These are phyloP conservation scores for Syrrhaptes paradoxus DNA, from an alignment of 2,113 vertebrate genomes.

Conservation along the genomic window DNA sequence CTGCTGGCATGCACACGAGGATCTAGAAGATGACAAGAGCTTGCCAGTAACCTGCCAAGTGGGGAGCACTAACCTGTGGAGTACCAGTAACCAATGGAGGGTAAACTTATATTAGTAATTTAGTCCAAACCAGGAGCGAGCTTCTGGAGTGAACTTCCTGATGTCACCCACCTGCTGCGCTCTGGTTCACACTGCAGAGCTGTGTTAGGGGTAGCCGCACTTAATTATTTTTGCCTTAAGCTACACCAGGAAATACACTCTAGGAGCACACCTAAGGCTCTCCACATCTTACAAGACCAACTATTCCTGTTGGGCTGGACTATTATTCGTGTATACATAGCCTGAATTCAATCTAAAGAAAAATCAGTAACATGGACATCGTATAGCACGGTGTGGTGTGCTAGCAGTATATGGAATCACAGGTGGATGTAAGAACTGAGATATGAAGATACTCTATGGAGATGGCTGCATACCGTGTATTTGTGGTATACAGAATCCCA, in stretches of 20 bases:
- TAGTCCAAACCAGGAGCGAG: background rate
- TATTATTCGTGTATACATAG: background rate
- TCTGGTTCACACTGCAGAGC: background rate
- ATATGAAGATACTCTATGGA: background rate
- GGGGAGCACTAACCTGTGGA: background rate
- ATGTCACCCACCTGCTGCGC: background rate
- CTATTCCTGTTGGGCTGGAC: background rate
- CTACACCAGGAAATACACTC: background rate
- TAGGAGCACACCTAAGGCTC: background rate
- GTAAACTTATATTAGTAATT: background rate
- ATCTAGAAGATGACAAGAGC: background rate
- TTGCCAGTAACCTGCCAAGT: background rate
- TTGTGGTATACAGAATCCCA: background rate
- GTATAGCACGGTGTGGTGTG: background rate
- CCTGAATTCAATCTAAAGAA: background rate
- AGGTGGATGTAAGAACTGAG: background rate
- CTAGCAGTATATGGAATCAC: background rate
- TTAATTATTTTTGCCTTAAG: background rate
- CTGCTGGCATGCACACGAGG: background rate
- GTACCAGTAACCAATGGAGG: background rate
- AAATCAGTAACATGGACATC: background rate
- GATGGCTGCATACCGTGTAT: fast-evolving
- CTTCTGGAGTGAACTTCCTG: background rate
- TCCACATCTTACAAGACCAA: background rate
- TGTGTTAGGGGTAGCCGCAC: background rate